Conservation (phyloP, 2,113 vertebrate species). For the Rhinopomastus cyanomelas region DNA sequence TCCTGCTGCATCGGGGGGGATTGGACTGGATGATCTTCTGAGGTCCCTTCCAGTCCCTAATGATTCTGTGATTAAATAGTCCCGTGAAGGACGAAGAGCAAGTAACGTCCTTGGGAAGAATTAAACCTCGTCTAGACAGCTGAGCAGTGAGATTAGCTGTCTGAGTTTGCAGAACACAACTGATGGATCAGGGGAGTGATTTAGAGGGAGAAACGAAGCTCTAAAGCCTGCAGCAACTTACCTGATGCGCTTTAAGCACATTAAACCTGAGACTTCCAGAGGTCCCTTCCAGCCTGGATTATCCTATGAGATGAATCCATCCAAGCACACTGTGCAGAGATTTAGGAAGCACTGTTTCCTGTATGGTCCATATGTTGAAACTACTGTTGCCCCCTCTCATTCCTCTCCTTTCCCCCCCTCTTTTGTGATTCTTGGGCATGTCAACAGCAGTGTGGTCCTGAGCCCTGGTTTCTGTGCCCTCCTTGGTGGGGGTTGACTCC, state of each 20-base stretch:
- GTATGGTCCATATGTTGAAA: neutral
- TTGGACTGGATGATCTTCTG: too few relatives aligned
- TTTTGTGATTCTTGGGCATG: neutral
- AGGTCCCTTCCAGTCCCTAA: too few relatives aligned
- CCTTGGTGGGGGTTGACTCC: neutral
- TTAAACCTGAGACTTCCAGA: neutral
- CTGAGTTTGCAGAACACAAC: neutral
- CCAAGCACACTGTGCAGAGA: neutral
- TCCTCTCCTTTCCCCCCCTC: neutral
- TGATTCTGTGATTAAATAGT: too few relatives aligned
- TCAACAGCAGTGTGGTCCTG: neutral
- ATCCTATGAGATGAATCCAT: neutral
- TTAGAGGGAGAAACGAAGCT: neutral
- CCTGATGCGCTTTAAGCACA: neutral
- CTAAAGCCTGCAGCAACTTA: neutral
- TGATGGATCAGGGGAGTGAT: neutral
- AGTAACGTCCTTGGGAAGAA: neutral
- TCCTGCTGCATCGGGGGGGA: too few relatives aligned
- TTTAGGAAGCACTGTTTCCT: neutral
- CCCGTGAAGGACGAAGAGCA: neutral
- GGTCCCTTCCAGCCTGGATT: neutral
- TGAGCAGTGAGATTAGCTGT: neutral
- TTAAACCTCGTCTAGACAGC: neutral
- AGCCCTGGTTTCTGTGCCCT: neutral
- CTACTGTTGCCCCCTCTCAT: rapidly evolving